Base-by-base conservation (phyloP, 1,140 invertebrate genomes). In the Rhysida immarginata region DNA sequence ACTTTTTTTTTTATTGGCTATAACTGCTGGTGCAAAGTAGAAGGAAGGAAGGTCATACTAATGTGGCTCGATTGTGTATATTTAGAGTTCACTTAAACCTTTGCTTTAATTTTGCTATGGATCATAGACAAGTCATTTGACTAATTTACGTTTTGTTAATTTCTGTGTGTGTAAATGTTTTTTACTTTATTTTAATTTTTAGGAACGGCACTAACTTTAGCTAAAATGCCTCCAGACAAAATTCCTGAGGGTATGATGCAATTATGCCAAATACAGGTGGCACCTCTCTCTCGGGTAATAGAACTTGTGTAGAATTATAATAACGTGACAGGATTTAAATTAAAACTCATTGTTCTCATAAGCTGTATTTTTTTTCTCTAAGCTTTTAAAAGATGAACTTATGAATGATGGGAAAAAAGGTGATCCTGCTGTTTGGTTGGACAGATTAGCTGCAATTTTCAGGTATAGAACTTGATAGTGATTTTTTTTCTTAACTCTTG, bases 391-490 rank as follows among this genome's bases (percentile, higher is more conserved):
- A 56, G 66, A 68, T 57, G 67, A 59, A 41, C 56, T 48, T 25
- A 24, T 59, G 18, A 68, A 70, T 58, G 73, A 71, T 60, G 71
- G 69, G 53, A 71, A 69, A 61, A 68, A 80, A 61, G 75, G 70
- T 35, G 91, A 96, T 76, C 92, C 93, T n/a, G 81, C 82, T 21
- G 73, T 89, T 56, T 97, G 91, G 89, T 72, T 99, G 42, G 93
- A 97, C 74, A 77, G 93, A 63, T 74, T 97, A 55, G 81, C 92
- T 20, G 83, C 87, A 44, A 80, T 98, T 58, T 94, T 96, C 71
- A 68, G 74, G 63, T 60, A 61, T n/a, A n/a, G n/a, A n/a, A n/a
- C n/a, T n/a, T n/a, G n/a, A n/a, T n/a, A n/a, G n/a, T n/a, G n/a
- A n/a, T n/a, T n/a, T n/a, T n/a, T n/a, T n/a, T n/a, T n/a, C n/a